A percentile compares a stretch with the other conserved stretches of the same genome.
Evolutionary conservation across 2,888 invertebrate genomes (phyloP).

Genomic region (Caenorhabditis panamensis): DNA sequence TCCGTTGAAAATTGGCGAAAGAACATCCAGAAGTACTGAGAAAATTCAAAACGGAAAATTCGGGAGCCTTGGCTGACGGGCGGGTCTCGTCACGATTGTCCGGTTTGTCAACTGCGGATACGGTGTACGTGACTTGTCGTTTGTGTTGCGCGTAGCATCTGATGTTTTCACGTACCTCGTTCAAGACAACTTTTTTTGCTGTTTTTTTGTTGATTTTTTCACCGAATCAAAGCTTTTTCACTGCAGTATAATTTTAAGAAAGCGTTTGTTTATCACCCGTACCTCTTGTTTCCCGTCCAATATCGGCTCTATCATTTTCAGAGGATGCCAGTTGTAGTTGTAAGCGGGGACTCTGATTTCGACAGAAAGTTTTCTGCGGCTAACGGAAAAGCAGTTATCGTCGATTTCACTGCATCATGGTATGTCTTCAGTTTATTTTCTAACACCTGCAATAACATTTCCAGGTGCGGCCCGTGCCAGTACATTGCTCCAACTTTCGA

Average conservation of each 20-base stretch:
- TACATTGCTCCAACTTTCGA: constrained; percentile 94
- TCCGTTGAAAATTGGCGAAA: not conserved
- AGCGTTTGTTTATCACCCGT: not conserved
- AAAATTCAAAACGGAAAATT: constrained; percentile 56
- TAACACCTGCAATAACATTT: constrained; percentile 8
- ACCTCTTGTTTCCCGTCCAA: too few species aligned
- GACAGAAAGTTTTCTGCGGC: constrained; percentile 34
- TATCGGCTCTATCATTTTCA: too few species aligned
- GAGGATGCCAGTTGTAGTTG: constrained; percentile 44
- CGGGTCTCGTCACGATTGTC: constrained; percentile 48
- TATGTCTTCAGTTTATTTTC: constrained; percentile 10
- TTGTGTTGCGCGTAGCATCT: constrained; percentile 29
- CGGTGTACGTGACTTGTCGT: constrained; percentile 6
- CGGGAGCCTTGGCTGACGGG: constrained; percentile 27
- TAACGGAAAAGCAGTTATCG: constrained; percentile 42
- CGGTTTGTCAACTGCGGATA: not conserved
- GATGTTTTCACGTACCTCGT: constrained; percentile 10
- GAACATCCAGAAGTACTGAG: not conserved
- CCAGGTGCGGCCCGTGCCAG: constrained; percentile 96
- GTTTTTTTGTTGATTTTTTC: constrained; percentile 7
- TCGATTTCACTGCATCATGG: constrained; percentile 60
- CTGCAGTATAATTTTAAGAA: not conserved
- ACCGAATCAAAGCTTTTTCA: too few species aligned
- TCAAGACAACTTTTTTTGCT: not conserved
- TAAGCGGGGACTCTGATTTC: constrained; percentile 51